Base-by-base conservation (phyloP, 1,140 invertebrate species). In the Brachionus calyciflorus region DNA sequence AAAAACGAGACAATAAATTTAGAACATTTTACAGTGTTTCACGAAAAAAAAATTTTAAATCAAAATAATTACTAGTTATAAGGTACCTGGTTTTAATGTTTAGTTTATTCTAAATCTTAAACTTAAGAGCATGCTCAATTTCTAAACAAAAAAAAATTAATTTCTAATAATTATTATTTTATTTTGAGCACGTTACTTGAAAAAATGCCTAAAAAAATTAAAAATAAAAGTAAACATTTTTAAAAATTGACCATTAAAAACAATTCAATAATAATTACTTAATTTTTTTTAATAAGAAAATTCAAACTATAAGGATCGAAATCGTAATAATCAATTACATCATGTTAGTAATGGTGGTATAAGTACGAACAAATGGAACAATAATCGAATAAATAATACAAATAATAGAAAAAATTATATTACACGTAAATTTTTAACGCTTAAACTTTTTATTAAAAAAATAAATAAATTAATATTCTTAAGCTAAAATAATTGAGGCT, bases 181-280 rank as follows among this genome's bases (percentile, higher is more conserved):
- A 9, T 9, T 37, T 37, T 5, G 9, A 37, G 33, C 33, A 37
- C 33, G 33, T 17, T 33, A 60, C 37, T 17, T 60, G 17, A 21
- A 33, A 60, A 60, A 60, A 60, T 60, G 55, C 55, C 60, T 17
- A 65, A 44, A 26, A 65, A 65, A 65, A 19, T 4, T 65, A 65
- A 65, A 44, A 65, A 65, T 21, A 65, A 41, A 41, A 65, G 33
- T 37, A 37, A 37, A 37, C 3, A 5, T 37, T 24, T 41, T 44
- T 40, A n/a, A n/a, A n/a, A n/a, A n/a, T 17, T 17, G 33, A 40
- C 1, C 7, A 1, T 63, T 33, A 40, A 41, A 2, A 9, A 40
- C 5, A 17, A 63, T 41, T 63, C 17, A 12, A 12, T 63, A 9
- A 41, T n/a, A 65, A 65, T 46, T 17, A 46, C 6, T 37, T 65